A percentile compares a stretch with the other conserved stretches of the same genome.
Conservation (phyloP, 2,113 vertebrate species). For the Phylloscopus trochiloides region DNA sequence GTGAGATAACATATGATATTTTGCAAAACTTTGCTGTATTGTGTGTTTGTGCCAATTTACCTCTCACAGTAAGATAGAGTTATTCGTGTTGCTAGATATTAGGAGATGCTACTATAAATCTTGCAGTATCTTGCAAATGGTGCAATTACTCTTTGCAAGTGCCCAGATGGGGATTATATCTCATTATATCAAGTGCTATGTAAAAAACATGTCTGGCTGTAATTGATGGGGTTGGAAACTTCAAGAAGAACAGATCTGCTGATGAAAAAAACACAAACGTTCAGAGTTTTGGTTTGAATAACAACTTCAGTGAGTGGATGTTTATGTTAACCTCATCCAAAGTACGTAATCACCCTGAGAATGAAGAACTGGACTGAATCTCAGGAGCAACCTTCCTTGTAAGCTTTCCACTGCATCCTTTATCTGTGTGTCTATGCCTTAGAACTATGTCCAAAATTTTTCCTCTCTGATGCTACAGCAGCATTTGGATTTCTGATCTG, state of each 20-base stretch:
- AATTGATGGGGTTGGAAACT: conserved; percentile 42
- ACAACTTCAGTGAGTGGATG: not conserved
- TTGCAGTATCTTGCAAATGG: conserved; percentile 27
- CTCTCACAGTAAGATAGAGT: not conserved
- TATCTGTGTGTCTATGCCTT: not conserved
- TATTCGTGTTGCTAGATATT: not conserved
- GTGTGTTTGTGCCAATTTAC: not conserved
- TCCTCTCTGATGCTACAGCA: conserved; percentile 2
- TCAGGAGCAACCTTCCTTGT: not conserved
- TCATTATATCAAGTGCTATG: conserved; percentile 40
- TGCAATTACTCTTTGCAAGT: conserved; percentile 49
- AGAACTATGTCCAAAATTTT: not conserved
- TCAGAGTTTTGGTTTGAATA: not conserved
- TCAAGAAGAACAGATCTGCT: conserved; percentile 28
- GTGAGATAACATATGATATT: not conserved
- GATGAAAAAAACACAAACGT: conserved; percentile 3
- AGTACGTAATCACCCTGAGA: conserved; percentile 3
- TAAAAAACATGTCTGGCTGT: conserved; percentile 25
- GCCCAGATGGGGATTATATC: conserved; percentile 55
- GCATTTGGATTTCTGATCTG: not conserved
- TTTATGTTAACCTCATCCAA: conserved; percentile 35
- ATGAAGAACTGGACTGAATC: not conserved
- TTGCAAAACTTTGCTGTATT: not conserved
- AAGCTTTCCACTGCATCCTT: not conserved
- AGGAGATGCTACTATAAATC: conserved; percentile 43